Conservation (phyloP, 1,140 invertebrate genomes). For the Zaprionus kolodkinae region DNA sequence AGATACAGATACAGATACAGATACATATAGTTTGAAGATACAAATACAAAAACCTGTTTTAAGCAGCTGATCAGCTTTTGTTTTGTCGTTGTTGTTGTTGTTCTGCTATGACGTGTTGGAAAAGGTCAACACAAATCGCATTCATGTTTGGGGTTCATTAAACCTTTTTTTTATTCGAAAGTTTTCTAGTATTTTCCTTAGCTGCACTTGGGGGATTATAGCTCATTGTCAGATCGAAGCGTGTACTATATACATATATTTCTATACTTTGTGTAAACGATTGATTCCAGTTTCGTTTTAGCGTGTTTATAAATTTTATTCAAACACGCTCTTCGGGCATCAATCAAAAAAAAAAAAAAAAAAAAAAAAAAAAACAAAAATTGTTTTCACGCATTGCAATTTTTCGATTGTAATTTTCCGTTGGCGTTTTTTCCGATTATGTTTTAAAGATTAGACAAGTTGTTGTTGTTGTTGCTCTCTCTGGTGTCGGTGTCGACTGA, state of each 20-base stretch:
- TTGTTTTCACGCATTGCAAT: not conserved
- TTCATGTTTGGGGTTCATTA: slow-evolving; percentile 32
- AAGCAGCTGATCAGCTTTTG: not conserved
- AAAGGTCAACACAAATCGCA: slow-evolving; percentile 22
- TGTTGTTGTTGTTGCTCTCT: slow-evolving; percentile 24
- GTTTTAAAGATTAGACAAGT: slow-evolving; percentile 27
- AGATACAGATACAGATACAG: slow-evolving; percentile 5
- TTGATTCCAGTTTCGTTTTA: slow-evolving; percentile 17
- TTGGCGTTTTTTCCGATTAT: slow-evolving; percentile 27
- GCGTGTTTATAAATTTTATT: slow-evolving; percentile 24
- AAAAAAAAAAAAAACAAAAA: not conserved
- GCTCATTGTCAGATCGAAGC: not conserved
- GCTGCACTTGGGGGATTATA: slow-evolving; percentile 10
- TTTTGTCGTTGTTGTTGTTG: slow-evolving; percentile 3
- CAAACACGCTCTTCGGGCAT: slow-evolving; percentile 35
- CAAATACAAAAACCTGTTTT: slow-evolving; percentile 34
- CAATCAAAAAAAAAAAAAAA: slow-evolving; percentile 26
- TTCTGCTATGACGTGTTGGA: slow-evolving; percentile 4
- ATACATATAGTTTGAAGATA: slow-evolving; percentile 13
- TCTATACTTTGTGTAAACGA: too few relatives aligned
- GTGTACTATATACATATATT: not conserved
- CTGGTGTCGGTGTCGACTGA: slow-evolving; percentile 53
- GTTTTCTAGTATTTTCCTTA: slow-evolving; percentile 32
- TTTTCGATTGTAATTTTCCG: slow-evolving; percentile 18
- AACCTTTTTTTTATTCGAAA: slow-evolving; percentile 26